These are phyloP conservation scores for Notothenia coriiceps DNA, from an alignment of 2,113 vertebrate genomes.

Conservation along the genomic window DNA sequence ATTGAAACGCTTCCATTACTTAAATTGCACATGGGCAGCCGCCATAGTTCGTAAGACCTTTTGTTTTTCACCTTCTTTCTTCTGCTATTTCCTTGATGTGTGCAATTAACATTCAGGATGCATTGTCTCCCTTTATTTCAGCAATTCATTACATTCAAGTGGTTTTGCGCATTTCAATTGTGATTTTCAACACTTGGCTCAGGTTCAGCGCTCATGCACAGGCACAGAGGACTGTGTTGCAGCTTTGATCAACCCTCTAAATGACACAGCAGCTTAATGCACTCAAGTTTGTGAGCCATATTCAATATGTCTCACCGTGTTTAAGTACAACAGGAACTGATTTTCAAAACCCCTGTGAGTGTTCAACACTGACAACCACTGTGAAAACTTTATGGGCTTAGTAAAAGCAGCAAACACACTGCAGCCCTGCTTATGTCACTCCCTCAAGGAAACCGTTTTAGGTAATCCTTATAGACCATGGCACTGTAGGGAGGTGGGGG, in stretches of 20 bases:
- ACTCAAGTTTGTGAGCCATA: constrained; percentile 46
- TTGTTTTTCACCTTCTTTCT: not conserved
- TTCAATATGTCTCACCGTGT: constrained; percentile 49
- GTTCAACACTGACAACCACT: constrained; percentile 57
- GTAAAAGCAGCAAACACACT: constrained; percentile 62
- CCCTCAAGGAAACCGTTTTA: constrained; percentile 51
- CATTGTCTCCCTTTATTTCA: constrained; percentile 14
- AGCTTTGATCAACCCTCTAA: constrained; percentile 32
- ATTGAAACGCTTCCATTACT: constrained; percentile 10
- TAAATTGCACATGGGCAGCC: constrained; percentile 3
- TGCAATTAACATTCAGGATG: constrained; percentile 27
- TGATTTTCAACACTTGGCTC: constrained; percentile 47
- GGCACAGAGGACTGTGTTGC: constrained; percentile 16
- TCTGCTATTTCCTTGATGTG: not conserved
- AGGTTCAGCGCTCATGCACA: constrained; percentile 32
- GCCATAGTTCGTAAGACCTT: not conserved
- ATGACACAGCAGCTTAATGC: constrained; percentile 62
- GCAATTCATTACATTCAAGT: constrained; percentile 12
- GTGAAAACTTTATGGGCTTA: constrained; percentile 56
- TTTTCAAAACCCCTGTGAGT: constrained; percentile 49
- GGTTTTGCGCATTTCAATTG: constrained; percentile 35
- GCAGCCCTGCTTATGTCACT: constrained; percentile 35
- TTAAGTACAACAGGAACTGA: constrained; percentile 66
- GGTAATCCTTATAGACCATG: constrained; percentile 46
- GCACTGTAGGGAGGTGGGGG: not conserved